These are phyloP conservation scores for Tenthredo distinguenda DNA, from an alignment of 2,888 invertebrate genomes.

Conservation along the genomic window DNA sequence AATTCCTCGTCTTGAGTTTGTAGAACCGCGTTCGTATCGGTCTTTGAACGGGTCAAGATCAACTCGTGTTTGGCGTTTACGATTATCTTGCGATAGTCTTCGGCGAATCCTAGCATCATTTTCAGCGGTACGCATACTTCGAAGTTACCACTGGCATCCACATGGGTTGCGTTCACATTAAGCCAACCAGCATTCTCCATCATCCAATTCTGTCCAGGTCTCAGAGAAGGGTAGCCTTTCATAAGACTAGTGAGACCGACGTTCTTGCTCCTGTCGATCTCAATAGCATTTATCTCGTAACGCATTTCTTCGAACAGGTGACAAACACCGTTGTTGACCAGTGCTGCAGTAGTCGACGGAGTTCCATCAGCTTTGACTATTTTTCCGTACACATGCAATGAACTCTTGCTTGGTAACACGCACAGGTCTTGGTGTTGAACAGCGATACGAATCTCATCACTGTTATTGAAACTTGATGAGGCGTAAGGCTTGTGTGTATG, in stretches of 20 bases:
- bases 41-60: conserved; percentile 55
- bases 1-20: conserved; percentile 62
- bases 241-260: conserved; percentile 69
- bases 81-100: conserved; percentile 56
- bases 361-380: no score
- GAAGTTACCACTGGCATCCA: conserved; percentile 59
- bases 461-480: no score
- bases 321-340: no score
- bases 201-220: conserved; percentile 58
- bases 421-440: no score
- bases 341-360: no score
- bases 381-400: no score
- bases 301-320: no score
- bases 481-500: no score
- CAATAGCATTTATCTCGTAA: conserved; percentile 59
- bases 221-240: conserved; percentile 71
- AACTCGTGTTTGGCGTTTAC: no score
- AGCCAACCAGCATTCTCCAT: conserved; percentile 63
- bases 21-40: conserved; percentile 64
- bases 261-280: conserved; percentile 69
- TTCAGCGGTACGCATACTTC: conserved; percentile 69
- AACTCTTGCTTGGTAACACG: no score
- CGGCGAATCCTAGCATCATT: conserved; percentile 68
- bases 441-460: no score
- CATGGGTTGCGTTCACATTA: conserved; percentile 40